Evolutionary conservation across 2,888 invertebrate genomes (phyloP).

Genomic region (Agriotes lineatus): DNA sequence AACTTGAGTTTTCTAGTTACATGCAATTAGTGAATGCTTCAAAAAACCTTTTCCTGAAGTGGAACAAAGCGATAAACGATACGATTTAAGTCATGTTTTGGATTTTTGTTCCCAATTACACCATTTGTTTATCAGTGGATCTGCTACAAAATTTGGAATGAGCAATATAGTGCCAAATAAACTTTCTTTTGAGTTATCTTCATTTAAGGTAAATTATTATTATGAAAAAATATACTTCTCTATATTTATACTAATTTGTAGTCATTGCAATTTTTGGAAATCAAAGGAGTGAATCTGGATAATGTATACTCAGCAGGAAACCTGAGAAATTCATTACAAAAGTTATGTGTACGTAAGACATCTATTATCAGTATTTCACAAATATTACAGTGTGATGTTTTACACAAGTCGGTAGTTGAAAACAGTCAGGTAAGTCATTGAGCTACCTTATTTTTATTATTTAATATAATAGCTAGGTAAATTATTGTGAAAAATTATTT

Average conservation of each 20-base stretch:
- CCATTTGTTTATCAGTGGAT: slow-evolving; percentile 77
- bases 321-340: slow-evolving; percentile 74
- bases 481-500: no score
- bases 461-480: no score
- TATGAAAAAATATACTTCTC: no score
- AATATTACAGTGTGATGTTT: slow-evolving; percentile 85
- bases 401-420: slow-evolving; percentile 74
- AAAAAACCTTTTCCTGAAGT: slow-evolving; percentile 87
- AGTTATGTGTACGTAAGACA: slow-evolving; percentile 76
- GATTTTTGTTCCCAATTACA: slow-evolving; percentile 88
- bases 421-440: slow-evolving; percentile 58
- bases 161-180: slow-evolving; percentile 89
- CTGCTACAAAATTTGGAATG: slow-evolving; percentile 76
- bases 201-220: slow-evolving; percentile 75
- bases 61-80: slow-evolving; percentile 82
- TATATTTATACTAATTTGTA: slow-evolving; percentile 38
- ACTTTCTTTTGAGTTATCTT: slow-evolving; percentile 83
- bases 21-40: slow-evolving; percentile 90
- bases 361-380: slow-evolving; percentile 79
- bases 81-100: slow-evolving; percentile 91
- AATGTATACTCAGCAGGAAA: slow-evolving; percentile 74
- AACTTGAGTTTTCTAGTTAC: slow-evolving; percentile 74
- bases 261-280: slow-evolving; percentile 76
- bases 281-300: slow-evolving; percentile 77
- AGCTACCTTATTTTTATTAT: no score